These are phyloP conservation scores for Chinchilla lanigera DNA, from an alignment of 2,113 vertebrate genomes.

Conservation along the genomic window DNA sequence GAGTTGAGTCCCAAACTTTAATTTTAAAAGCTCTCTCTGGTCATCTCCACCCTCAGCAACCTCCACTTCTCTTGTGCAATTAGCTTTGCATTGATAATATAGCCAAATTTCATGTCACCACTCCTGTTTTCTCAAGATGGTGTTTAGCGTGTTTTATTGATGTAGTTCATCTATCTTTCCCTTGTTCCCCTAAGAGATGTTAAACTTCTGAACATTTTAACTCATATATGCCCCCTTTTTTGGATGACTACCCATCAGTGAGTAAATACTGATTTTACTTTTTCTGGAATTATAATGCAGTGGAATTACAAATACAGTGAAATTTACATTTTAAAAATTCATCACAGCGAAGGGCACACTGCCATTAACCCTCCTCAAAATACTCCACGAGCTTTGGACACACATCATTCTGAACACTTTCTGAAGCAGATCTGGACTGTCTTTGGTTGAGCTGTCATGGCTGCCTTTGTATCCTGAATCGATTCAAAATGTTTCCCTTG, in stretches of 20 bases:
- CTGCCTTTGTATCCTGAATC: not conserved
- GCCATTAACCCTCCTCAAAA: not conserved
- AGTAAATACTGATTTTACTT: not conserved
- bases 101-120: not conserved
- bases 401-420: not conserved
- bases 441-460: not conserved
- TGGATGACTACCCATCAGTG: not conserved
- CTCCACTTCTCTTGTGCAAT: not conserved
- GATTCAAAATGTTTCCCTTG: not conserved
- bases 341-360: not conserved
- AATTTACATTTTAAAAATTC: not conserved
- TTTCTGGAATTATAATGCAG: not conserved
- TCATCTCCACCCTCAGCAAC: not conserved
- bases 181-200: not conserved
- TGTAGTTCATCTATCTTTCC: not conserved
- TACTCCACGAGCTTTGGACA: not conserved
- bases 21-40: not conserved
- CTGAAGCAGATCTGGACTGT: not conserved
- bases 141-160: not conserved
- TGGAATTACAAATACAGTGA: not conserved
- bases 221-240: not conserved
- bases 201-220: conserved; percentile 36
- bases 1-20: not conserved
- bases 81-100: not conserved
- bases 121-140: not conserved